Conservation (phyloP, 2,888 invertebrate genomes). For the Acanthosoma haemorrhoidale region DNA sequence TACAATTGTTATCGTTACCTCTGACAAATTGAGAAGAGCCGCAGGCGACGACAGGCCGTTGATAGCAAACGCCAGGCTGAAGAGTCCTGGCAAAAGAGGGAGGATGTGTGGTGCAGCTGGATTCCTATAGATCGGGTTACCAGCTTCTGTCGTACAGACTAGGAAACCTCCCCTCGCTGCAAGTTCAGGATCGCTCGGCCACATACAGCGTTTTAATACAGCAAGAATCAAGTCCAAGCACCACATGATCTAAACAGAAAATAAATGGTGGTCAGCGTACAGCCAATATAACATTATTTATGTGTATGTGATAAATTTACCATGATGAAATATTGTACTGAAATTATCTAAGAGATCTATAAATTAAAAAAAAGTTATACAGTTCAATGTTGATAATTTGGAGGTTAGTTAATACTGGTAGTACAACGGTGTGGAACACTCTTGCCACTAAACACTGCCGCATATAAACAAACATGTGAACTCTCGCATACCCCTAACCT, state of each 20-base stretch:
- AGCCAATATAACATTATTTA: no score
- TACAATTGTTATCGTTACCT: conserved; percentile 45
- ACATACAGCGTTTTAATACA: conserved; percentile 82
- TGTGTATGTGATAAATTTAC: background rate
- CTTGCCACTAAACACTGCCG: no score
- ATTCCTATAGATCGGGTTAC: conserved; percentile 69
- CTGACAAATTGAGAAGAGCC: conserved; percentile 58
- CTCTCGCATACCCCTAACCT: no score
- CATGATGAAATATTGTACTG: background rate
- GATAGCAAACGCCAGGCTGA: conserved; percentile 70
- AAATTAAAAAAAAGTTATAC: no score
- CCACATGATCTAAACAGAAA: conserved; percentile 38
- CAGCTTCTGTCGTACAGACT: conserved; percentile 51
- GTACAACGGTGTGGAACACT: no score
- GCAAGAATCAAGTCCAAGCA: conserved; percentile 66
- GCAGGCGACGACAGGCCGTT: conserved; percentile 73
- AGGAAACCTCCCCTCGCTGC: conserved; percentile 82
- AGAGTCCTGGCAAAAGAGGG: conserved; percentile 71
- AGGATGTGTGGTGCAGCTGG: conserved; percentile 79
- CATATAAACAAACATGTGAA: no score
- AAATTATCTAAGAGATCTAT: no score
- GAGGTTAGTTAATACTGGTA: no score
- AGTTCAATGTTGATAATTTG: no score
- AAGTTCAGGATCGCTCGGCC: conserved; percentile 79
- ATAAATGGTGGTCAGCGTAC: no score